A percentile compares a stretch with the other conserved stretches of the same genome.
These are phyloP conservation scores for Diceros bicornis DNA, from an alignment of 2,797 vertebrate genomes.

Conservation along the genomic window DNA sequence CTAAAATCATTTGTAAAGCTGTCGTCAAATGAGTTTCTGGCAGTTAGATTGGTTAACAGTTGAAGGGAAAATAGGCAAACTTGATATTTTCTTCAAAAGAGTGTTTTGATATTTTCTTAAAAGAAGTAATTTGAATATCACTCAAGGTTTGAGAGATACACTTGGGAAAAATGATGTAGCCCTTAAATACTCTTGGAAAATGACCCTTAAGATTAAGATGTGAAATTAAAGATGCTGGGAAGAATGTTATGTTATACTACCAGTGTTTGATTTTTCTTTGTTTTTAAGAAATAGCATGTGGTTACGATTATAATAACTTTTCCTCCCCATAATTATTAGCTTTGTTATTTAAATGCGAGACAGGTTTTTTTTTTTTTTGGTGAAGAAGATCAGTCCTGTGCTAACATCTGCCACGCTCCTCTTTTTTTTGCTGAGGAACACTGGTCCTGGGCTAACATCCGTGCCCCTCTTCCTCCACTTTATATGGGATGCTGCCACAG, in stretches of 20 bases:
- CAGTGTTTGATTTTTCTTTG: conserved; percentile 8
- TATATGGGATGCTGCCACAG: no score
- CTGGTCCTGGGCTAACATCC: no score
- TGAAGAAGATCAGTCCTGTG: no score
- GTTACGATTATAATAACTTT: not conserved
- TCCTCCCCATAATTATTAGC: not conserved
- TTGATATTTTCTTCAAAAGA: conserved; percentile 21
- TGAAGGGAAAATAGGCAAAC: conserved; percentile 10
- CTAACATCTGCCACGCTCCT: no score
- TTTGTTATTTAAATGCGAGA: conserved; percentile 14
- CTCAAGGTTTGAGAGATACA: not conserved
- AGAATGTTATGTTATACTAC: not conserved
- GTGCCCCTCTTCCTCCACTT: no score
- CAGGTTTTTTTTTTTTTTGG: not conserved
- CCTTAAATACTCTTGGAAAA: conserved; percentile 24
- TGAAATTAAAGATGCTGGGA: not conserved
- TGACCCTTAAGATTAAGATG: not conserved
- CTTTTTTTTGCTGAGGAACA: no score
- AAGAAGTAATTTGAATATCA: conserved; percentile 3
- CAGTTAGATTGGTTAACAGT: not conserved
- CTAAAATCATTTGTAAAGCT: not conserved
- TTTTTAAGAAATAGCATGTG: conserved; percentile 31
- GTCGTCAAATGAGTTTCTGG: not conserved
- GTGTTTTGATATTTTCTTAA: conserved; percentile 45
- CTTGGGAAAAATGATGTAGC: conserved; percentile 4